phyloP scores from a whole-genome alignment of 2,113 vertebrate species.

The Leptobrachium ailaonicum region DNA sequence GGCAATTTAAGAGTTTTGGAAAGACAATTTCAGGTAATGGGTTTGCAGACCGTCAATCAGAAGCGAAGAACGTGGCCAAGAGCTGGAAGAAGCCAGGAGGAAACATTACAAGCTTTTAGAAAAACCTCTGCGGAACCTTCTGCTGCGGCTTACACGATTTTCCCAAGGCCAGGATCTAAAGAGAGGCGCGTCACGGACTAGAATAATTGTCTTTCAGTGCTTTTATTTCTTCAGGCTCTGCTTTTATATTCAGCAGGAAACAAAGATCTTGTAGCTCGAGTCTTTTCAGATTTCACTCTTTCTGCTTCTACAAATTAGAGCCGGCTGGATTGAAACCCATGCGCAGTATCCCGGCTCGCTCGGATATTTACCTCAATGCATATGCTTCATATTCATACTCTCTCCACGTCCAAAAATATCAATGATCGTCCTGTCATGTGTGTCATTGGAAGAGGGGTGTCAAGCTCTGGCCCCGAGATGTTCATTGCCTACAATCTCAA shows the following conservation, averaged over 20 bases:
- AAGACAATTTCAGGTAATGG: slow-evolving; percentile 10
- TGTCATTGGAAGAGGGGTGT: too few relatives aligned
- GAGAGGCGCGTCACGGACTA: background rate
- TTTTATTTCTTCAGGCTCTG: background rate
- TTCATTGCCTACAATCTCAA: too few relatives aligned
- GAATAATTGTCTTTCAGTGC: background rate
- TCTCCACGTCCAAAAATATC: too few relatives aligned
- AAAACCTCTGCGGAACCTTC: background rate
- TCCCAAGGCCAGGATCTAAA: slow-evolving; percentile 11
- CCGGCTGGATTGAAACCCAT: too few relatives aligned
- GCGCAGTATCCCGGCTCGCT: too few relatives aligned
- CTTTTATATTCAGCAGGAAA: background rate
- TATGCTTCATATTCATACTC: too few relatives aligned
- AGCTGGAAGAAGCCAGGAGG: background rate
- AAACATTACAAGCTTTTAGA: slow-evolving; percentile 7
- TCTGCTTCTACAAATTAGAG: too few relatives aligned
- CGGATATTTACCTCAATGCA: too few relatives aligned
- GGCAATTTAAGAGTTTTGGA: background rate
- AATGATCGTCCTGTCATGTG: too few relatives aligned
- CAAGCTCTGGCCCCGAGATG: too few relatives aligned
- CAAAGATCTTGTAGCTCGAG: background rate
- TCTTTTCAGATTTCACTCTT: too few relatives aligned
- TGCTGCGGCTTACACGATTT: background rate
- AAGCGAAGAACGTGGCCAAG: background rate
- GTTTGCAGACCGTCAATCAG: background rate